These are phyloP conservation scores for Hoplodrina ambigua DNA, from an alignment of 2,888 invertebrate genomes.

Conservation along the genomic window DNA sequence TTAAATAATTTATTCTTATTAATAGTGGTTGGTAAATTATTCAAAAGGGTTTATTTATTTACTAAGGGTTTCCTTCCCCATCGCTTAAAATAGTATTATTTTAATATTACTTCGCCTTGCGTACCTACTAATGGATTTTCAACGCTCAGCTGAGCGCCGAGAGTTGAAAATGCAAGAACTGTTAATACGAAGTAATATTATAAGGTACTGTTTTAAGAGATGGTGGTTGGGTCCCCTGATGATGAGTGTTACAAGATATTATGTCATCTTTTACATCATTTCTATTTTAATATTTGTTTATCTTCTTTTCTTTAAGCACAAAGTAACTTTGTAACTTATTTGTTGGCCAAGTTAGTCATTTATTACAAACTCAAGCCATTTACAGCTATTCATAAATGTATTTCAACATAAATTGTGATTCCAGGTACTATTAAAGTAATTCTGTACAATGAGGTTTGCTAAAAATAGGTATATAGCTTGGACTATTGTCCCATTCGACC, in stretches of 20 bases:
- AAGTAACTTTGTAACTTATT: conserved; percentile 43
- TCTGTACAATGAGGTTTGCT: conserved; percentile 28
- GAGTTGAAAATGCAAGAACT: too few species aligned
- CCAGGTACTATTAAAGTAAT: conserved; percentile 14
- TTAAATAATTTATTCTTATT: conserved; percentile 16
- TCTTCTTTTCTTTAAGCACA: conserved; percentile 13
- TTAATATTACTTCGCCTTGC: too few species aligned
- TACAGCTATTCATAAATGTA: conserved; percentile 39
- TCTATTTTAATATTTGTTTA: conserved; percentile 3
- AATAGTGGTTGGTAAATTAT: conserved; percentile 8
- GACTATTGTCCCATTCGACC: conserved; percentile 44
- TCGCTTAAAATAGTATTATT: too few species aligned
- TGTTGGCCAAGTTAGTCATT: conserved; percentile 30
- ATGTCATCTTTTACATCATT: conserved; percentile 4
- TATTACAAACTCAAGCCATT: conserved; percentile 29
- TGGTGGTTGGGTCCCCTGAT: too few species aligned
- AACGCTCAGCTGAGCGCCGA: too few species aligned
- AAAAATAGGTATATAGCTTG: conserved; percentile 29
- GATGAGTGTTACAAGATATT: background rate
- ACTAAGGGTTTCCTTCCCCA: background rate
- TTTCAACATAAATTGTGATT: conserved; percentile 32
- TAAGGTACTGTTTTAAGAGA: too few species aligned
- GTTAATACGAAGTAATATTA: too few species aligned
- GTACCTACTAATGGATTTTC: too few species aligned
- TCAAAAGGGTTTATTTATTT: conserved; percentile 2